Base-by-base conservation (phyloP, 2,113 vertebrate species). In the Ivindomyrus marchei region DNA sequence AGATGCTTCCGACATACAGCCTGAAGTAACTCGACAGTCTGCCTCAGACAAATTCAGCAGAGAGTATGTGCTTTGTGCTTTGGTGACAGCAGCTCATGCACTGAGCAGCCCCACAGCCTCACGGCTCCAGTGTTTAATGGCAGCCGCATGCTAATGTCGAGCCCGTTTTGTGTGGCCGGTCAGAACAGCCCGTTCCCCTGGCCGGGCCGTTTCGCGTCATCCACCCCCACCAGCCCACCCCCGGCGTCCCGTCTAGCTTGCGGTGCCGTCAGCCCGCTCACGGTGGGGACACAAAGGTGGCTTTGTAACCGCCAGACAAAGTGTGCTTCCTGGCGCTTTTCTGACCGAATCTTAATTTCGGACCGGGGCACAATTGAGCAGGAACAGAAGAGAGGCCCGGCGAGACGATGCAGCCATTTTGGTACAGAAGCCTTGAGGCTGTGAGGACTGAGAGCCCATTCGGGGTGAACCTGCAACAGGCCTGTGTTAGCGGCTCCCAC, bases 241-340 rank as follows among this genome's bases (percentile, higher is more conserved):
- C 62, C 10, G 1, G 62, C 10, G 62, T 70, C 74, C 74, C 36
- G 13, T 80, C 36, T 42, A 80, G 74, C 36, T 42, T 0, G 74
- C 74, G 31, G 74, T 42, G 74, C 31, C 11, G 31, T 42, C 83
- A 5, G 45, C 83, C 87, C 84, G 92, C 90, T 92, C 91, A 90
- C 0, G 3, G 36, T 88, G 21, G 4, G n/a, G 39, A 91, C 92
- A 95, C 95, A 95, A 94, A 88, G 90, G 89, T 17, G 89, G 92
- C 93, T 94, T 94, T 95, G 93, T 93, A 70, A 85, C 15, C 89
- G 3, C 50, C 50, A 31, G 0, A 31, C 89, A 91, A 93, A 93
- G 90, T 92, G 90, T 19, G 89, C 87, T 87, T 77, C 89, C 53
- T 90, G 89, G 31, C 10, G 0, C 85, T 21, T 42, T 62, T 85